Base-by-base conservation (phyloP, 2,113 vertebrate genomes). In the Mobula birostris region DNA sequence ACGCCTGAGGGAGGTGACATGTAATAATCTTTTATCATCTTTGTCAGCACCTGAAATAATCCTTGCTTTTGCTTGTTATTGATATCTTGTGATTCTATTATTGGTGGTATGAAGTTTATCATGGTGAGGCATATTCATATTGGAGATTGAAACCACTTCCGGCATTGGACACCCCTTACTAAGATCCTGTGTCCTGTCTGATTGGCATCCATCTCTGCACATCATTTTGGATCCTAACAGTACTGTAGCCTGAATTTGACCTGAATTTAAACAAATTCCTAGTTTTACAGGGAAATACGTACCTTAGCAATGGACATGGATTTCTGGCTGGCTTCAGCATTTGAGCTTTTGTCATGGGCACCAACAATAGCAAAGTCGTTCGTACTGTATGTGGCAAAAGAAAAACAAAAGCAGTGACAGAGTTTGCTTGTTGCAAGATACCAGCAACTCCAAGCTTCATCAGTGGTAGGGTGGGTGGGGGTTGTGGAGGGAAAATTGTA, bases 171-270 rank as follows among this genome's bases (percentile, higher is more conserved):
- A 88, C n/a, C 4, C 6, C 21, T 24, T 83, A 56, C 7, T 3
- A 56, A 48, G 27, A 17, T n/a, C 6, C 5, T 66, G 85, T n/a
- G 56, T 61, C 17, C 17, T 32, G 15, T 36, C n/a, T 0, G 5
- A 17, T 17, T 40, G 40, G 21, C 19, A 40, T 11, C 27, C 58
- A 63, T 70, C 2, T 24, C 0, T 66, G 7, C 0, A 14, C 56
- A 11, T 11, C 24, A 24, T 40, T 61, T 27, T 0, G 0, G 11
- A 63, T 74, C 66, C 0, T 0, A 12, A 90, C 76, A 7, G 12
- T 6, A 61, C 11, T n/a, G 58, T 87, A 61, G 63, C 19, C 61
- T n/a, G 68, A 90, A 66, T 7, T n/a, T 68, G 61, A 68, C 15
- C 5, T 32, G n/a, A 14, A n/a, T 63, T n/a, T 5, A 24, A 63